phyloP scores from a whole-genome alignment of 2,888 invertebrate genomes.

The Dysmachus trigonus region DNA sequence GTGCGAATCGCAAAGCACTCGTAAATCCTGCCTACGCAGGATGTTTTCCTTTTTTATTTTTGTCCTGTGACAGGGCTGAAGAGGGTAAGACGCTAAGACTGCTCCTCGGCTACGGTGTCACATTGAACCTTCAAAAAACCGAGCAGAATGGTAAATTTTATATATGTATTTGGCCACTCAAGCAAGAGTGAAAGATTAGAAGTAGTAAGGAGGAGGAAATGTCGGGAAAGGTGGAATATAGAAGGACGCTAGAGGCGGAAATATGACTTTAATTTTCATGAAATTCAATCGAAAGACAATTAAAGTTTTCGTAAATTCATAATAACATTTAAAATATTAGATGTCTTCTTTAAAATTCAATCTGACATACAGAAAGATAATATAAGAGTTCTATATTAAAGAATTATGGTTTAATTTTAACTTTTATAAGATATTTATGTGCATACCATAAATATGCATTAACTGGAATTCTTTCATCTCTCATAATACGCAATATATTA shows the following conservation, averaged over 20 bases:
- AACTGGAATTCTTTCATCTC: too few species aligned
- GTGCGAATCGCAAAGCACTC: conserved; percentile 1
- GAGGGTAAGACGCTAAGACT: neutral
- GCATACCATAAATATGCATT: too few species aligned
- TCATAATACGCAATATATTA: too few species aligned
- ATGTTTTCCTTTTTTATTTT: neutral
- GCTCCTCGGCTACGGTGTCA: neutral
- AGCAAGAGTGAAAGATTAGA: neutral
- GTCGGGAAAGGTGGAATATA: neutral
- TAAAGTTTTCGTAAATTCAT: neutral
- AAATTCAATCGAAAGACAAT: neutral
- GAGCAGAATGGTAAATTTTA: neutral
- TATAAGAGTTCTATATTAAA: too few species aligned
- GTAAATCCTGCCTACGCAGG: neutral
- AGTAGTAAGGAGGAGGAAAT: neutral
- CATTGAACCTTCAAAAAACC: neutral
- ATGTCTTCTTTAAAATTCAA: too few species aligned
- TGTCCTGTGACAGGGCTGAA: neutral
- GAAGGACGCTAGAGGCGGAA: neutral
- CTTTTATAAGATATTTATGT: too few species aligned
- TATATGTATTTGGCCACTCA: neutral
- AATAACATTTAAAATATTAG: neutral
- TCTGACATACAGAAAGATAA: too few species aligned
- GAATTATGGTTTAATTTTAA: too few species aligned
- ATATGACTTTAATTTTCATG: neutral